phyloP scores from a whole-genome alignment of 2,797 vertebrate genomes.

The Arnoldichthys spilopterus region DNA sequence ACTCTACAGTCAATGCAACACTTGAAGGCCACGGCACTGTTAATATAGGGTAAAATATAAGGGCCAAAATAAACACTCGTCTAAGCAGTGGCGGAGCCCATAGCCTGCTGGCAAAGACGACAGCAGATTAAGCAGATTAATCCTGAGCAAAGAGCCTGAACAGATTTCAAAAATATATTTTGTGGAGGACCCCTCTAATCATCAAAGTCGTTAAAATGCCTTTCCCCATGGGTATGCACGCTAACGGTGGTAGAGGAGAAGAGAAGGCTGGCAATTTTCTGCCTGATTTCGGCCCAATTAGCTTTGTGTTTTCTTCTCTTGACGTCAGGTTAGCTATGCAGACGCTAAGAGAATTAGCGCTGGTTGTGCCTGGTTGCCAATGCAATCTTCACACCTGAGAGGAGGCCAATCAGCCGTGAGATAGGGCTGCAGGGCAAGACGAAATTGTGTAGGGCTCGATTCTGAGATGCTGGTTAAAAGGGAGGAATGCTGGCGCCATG shows the following conservation, averaged over 20 bases:
- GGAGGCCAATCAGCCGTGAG: slow-evolving; percentile 53
- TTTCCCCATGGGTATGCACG: slow-evolving; percentile 64
- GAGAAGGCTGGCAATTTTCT: slow-evolving; percentile 49
- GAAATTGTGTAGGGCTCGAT: background rate
- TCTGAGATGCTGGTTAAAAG: background rate
- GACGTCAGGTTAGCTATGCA: slow-evolving; percentile 56
- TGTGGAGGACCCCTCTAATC: slow-evolving; percentile 14
- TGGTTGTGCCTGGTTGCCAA: slow-evolving; percentile 73
- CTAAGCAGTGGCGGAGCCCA: background rate
- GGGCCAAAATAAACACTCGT: slow-evolving; percentile 21
- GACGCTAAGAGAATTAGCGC: slow-evolving; percentile 56
- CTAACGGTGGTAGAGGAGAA: slow-evolving; percentile 36
- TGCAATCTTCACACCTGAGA: slow-evolving; percentile 77
- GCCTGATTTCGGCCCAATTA: slow-evolving; percentile 54
- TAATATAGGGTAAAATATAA: slow-evolving; percentile 1
- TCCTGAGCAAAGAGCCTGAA: slow-evolving; percentile 17
- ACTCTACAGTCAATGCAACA: no score
- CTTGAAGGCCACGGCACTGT: background rate
- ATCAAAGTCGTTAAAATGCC: slow-evolving; percentile 72
- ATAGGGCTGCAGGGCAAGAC: slow-evolving; percentile 2
- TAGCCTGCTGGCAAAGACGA: slow-evolving; percentile 19
- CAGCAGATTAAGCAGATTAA: slow-evolving; percentile 36
- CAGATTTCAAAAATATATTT: slow-evolving; percentile 15
- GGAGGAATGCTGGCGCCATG: background rate
- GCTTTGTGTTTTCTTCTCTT: slow-evolving; percentile 62